phyloP scores from a whole-genome alignment of 2,888 invertebrate genomes.

The Pycnomerus fuliginosus region DNA sequence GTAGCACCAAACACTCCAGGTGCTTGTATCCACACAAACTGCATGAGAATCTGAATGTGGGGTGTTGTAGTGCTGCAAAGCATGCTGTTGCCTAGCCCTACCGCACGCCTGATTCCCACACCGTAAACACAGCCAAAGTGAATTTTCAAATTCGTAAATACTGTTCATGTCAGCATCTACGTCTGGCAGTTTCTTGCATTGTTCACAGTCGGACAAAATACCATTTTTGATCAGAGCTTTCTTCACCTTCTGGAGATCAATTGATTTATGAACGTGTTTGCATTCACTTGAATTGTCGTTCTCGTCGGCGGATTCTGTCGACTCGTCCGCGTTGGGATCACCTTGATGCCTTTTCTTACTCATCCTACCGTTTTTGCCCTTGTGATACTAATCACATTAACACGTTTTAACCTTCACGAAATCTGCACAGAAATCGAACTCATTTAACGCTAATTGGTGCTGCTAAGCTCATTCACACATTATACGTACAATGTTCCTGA shows the following conservation, averaged over 20 bases:
- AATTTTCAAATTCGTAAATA: conserved; percentile 54
- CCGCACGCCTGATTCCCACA: conserved; percentile 81
- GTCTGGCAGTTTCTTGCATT: conserved; percentile 38
- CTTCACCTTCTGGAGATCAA: conserved; percentile 63
- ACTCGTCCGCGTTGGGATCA: conserved; percentile 65
- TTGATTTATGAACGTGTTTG: conserved; percentile 68
- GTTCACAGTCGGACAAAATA: conserved; percentile 57
- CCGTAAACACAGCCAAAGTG: conserved; percentile 77
- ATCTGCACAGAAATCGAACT: too few relatives aligned
- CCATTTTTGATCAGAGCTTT: conserved; percentile 52
- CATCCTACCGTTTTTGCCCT: conserved; percentile 55
- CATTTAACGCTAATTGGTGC: too few relatives aligned
- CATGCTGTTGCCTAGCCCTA: conserved; percentile 66
- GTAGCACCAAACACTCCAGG: conserved; percentile 78
- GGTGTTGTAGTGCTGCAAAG: conserved; percentile 70
- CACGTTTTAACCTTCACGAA: conserved; percentile 18
- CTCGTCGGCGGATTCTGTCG: conserved; percentile 73
- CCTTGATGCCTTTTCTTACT: conserved; percentile 74
- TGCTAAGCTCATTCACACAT: too few relatives aligned
- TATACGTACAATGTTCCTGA: too few relatives aligned
- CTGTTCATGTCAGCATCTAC: conserved; percentile 35
- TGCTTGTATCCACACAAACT: conserved; percentile 68
- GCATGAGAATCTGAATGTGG: conserved; percentile 77
- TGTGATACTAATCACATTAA: conserved; percentile 17
- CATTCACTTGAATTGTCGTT: conserved; percentile 63